Conservation (phyloP, 2,797 vertebrate species). For the Fringilla coelebs region DNA sequence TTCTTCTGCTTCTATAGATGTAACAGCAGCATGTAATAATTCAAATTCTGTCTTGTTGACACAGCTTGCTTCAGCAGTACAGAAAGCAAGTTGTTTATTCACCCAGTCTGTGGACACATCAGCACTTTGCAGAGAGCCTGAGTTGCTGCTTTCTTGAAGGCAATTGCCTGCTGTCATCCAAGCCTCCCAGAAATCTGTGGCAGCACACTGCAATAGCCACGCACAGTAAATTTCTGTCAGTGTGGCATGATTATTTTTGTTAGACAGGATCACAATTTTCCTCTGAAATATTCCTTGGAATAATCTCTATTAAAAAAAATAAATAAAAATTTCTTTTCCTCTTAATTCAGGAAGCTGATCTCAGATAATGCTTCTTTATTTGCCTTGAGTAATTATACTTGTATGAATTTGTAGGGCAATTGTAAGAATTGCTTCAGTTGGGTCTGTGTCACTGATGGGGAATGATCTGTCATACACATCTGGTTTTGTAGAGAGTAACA, state of each 20-base stretch:
- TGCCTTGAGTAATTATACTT: background rate
- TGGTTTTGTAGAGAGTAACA: background rate
- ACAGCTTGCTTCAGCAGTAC: slow-evolving; percentile 77
- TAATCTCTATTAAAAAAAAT: background rate
- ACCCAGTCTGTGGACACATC: slow-evolving; percentile 62
- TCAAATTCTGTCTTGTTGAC: slow-evolving; percentile 74
- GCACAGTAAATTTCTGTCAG: background rate
- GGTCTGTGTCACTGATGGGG: background rate
- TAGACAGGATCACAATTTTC: background rate
- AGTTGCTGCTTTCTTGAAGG: slow-evolving; percentile 39
- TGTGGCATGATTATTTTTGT: background rate
- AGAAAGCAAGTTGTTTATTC: slow-evolving; percentile 69
- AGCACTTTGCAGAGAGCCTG: slow-evolving; percentile 64
- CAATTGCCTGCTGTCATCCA: background rate
- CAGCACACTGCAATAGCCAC: background rate
- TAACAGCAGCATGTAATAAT: slow-evolving; percentile 68
- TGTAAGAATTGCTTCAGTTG: background rate
- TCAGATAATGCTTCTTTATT: background rate
- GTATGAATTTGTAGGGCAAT: background rate
- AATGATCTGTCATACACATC: background rate
- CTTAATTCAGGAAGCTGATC: background rate
- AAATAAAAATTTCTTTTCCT: too few species aligned
- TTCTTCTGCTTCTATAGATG: slow-evolving; percentile 66
- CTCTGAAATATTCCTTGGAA: background rate
- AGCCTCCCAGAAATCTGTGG: background rate